Base-by-base conservation (phyloP, 2,888 invertebrate genomes). In the Leptura quadrifasciata region DNA sequence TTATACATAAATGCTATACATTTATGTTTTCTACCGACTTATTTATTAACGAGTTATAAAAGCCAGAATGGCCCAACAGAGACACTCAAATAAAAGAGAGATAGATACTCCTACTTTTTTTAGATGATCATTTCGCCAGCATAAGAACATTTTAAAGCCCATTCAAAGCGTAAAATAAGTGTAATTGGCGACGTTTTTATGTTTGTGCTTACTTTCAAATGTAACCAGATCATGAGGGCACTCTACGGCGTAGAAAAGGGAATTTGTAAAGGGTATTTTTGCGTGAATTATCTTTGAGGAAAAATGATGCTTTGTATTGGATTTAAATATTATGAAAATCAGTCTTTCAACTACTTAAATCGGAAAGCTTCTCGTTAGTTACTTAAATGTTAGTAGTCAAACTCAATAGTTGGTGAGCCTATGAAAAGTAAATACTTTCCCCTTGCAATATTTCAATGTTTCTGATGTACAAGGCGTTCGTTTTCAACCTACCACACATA, bases 121-220 rank as follows among this genome's bases (percentile, higher is more conserved):
- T 68, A 70, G 65, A 71, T 73, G 76, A 80, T 77, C 79, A 77
- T 79, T 80, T 75, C 57, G 75, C 63, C 69, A 71, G 76, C 79
- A 79, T 82, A 81, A 72, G 81, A 81, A 79, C 76, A 79, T 81
- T 80, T 82, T 79, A 81, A 79, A 76, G 81, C 81, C 76, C 76
- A 75, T 80, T 76, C 78, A 71, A 74, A 79, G 79, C 79, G 80
- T 76, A 78, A 80, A 80, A 77, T 79, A 79, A 80, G 80, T 72
- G 80, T 82, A 82, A 82, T 81, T 81, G 82, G 79, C 77, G 81
- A 79, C 80, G 78, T 77, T 82, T 80, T 82, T 81, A 82, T 79
- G 79, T 78, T 76, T 68, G 18, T 75, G 73, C 58, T 27, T 24
- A 58, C 58, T 58, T 58, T 24, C 21, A 27, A 58, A 58, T 58